phyloP scores from a whole-genome alignment of 1,140 invertebrate species.

The Stegodyphus mimosarum region DNA sequence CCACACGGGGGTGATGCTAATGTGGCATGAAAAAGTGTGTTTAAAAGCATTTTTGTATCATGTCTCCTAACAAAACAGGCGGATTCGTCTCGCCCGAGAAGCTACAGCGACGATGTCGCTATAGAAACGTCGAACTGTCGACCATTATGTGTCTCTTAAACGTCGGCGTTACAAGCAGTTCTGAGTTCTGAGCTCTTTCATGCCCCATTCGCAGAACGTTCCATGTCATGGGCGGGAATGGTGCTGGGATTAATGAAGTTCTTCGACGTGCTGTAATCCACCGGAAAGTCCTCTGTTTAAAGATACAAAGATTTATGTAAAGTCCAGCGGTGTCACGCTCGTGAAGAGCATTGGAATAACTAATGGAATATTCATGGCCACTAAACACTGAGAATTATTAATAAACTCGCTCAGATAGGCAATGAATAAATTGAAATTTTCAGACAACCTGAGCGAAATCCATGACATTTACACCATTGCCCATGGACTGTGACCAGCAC shows the following conservation, averaged over 20 bases:
- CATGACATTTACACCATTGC: too few relatives aligned
- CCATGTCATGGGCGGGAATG: constrained; percentile 7
- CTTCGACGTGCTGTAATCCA: background rate
- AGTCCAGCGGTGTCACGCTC: too few relatives aligned
- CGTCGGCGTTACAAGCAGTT: background rate
- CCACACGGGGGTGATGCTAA: constrained; percentile 5
- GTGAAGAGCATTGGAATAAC: too few relatives aligned
- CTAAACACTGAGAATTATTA: too few relatives aligned
- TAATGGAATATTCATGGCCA: too few relatives aligned
- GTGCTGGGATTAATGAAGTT: constrained; percentile 33
- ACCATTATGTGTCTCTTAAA: constrained; percentile 4
- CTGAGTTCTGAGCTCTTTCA: constrained; percentile 11
- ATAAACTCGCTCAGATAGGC: too few relatives aligned
- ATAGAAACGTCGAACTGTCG: constrained; percentile 24
- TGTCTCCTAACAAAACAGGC: constrained; percentile 21
- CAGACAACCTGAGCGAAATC: too few relatives aligned
- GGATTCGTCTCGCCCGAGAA: constrained; percentile 8
- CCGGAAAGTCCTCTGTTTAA: too few relatives aligned
- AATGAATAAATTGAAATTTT: too few relatives aligned
- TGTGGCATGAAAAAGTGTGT: constrained; percentile 47
- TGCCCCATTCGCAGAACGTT: constrained; percentile 8
- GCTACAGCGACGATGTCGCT: background rate
- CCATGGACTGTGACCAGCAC: too few relatives aligned
- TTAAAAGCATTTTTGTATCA: constrained; percentile 46
- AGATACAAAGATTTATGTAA: too few relatives aligned